Evolutionary conservation across 2,888 invertebrate species (phyloP), one percentile per base, ranked within the genome.

Genomic region (Rotaria socialis): DNA sequence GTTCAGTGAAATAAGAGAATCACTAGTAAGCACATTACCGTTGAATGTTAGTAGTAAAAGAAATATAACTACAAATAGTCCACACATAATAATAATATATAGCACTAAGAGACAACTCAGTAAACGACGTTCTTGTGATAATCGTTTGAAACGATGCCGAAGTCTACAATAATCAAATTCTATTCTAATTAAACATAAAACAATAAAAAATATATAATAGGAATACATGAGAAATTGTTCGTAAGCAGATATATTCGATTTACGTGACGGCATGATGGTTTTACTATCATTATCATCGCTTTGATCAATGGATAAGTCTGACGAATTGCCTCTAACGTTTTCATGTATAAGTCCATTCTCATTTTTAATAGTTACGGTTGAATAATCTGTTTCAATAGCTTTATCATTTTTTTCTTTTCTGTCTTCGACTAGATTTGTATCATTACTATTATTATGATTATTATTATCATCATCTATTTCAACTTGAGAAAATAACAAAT

Each of bases 81-180:
- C 41, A 75, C 6, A 43, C 75, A 75, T 75, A 24, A 75, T 43
- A 75, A 41, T 43, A 22, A 47, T 22, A 43, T 43, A 75, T 43
- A 75, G 1, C 24, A 47, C 47, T 22, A 75, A 24, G 16, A 75
- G 47, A 41, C 75, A 75, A 43, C 43, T 75, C 0, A 75, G 11
- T 24, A 75, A 3, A 43, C 75, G 75, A n/a, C 75, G 41, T 75
- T 75, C 75, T 75, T n/a, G 22, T 41, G 75, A 75, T 24, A 75
- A 24, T 43, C 11, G 41, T 24, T 75, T 75, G 47, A 75, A 75
- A 24, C 75, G 41, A 24, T 8, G 24, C 75, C 43, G 43, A 24
- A 75, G 75, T 47, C 75, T 75, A 22, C 24, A 75, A 75, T 41
- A 5, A 67, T 67, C 27, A 14, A 35, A 67, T 67, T 67, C 35